A percentile compares a stretch with the other conserved stretches of the same genome.
Evolutionary conservation across 2,888 invertebrate genomes (phyloP).

Genomic region (Nemotelus nigrinus): DNA sequence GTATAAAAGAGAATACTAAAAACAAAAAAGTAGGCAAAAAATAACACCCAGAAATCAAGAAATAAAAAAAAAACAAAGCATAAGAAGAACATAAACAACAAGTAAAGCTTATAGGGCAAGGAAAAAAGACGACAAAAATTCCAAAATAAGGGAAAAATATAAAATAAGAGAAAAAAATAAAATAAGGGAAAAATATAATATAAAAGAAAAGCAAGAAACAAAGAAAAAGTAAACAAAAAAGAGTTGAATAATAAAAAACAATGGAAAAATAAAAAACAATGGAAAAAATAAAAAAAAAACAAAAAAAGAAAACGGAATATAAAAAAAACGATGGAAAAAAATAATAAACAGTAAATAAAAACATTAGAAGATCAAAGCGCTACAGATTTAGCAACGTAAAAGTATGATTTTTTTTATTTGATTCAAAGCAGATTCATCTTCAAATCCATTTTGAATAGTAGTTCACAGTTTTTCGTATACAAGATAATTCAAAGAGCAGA

Average conservation of each 20-base stretch:
- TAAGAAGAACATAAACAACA: background rate
- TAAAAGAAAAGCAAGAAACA: background rate
- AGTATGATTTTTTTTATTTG: too few species aligned
- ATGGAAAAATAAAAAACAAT: background rate
- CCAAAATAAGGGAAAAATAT: too few species aligned
- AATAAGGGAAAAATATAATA: too few species aligned
- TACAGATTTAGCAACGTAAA: too few species aligned
- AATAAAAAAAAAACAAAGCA: background rate
- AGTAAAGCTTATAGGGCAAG: too few species aligned
- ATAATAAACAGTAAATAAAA: background rate
- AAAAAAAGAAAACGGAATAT: background rate
- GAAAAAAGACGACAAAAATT: too few species aligned
- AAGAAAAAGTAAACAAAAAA: background rate
- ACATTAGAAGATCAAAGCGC: too few species aligned
- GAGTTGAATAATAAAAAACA: background rate
- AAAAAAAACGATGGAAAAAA: background rate
- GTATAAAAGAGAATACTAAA: background rate
- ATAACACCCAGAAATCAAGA: background rate
- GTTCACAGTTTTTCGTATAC: too few species aligned
- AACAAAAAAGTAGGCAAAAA: background rate
- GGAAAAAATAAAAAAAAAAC: background rate
- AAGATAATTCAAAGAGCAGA: too few species aligned
- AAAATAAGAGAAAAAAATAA: background rate
- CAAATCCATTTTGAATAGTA: too few species aligned
- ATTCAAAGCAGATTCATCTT: too few species aligned